phyloP scores from a whole-genome alignment of 2,888 invertebrate species.

The Oxycera nigricornis region DNA sequence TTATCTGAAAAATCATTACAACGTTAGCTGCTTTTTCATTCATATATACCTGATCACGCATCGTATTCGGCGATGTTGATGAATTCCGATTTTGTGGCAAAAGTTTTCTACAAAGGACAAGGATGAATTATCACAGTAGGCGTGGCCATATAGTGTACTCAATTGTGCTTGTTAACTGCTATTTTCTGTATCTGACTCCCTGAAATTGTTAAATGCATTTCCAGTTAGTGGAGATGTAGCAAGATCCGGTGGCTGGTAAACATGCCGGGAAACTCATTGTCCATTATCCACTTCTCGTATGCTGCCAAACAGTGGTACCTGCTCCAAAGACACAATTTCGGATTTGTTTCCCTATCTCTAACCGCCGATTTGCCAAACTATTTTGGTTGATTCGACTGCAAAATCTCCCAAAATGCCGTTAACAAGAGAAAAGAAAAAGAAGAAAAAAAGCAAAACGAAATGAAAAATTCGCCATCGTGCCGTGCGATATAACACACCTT shows the following conservation, averaged over 20 bases:
- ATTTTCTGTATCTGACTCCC: conserved; percentile 58
- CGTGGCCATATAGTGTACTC: conserved; percentile 56
- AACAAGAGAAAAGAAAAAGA: too few species aligned
- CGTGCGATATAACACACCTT: too few species aligned
- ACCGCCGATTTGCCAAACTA: too few species aligned
- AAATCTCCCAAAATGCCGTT: too few species aligned
- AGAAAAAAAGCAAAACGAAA: too few species aligned
- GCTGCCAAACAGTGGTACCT: conserved; percentile 60
- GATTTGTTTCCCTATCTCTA: too few species aligned
- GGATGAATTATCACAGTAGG: conserved; percentile 59
- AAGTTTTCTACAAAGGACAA: conserved; percentile 58
- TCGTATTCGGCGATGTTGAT: conserved; percentile 7
- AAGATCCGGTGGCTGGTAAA: conserved; percentile 61
- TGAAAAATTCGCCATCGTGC: too few species aligned
- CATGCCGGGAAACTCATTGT: conserved; percentile 57
- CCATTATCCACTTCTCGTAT: conserved; percentile 57
- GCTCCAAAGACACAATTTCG: too few species aligned
- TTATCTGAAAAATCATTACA: too few species aligned
- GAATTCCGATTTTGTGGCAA: conserved; percentile 3
- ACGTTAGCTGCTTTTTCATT: not conserved
- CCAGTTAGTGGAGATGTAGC: conserved; percentile 56
- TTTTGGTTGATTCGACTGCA: too few species aligned
- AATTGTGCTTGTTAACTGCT: conserved; percentile 34
- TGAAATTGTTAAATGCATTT: conserved; percentile 59
- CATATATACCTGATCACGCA: not conserved